Evolutionary conservation across 2,888 invertebrate genomes (phyloP).

Genomic region (Craniophora ligustri): DNA sequence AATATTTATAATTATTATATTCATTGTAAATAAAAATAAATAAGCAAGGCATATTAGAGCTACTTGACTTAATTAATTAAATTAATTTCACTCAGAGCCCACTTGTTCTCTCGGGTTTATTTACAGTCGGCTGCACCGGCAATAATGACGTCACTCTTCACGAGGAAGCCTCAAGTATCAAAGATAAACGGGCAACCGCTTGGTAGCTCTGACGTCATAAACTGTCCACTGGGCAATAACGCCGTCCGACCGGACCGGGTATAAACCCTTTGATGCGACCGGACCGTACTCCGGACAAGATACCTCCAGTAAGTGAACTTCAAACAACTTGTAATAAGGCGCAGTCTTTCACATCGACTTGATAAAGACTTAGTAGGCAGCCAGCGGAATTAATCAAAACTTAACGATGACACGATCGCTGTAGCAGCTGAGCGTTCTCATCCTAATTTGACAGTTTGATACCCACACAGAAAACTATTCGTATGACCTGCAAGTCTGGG

Average conservation of each 20-base stretch:
- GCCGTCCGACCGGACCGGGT: constrained; percentile 32
- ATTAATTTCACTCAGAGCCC: not conserved
- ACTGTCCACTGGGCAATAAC: constrained; percentile 41
- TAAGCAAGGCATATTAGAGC: not conserved
- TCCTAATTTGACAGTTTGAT: no score
- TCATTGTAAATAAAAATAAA: no score
- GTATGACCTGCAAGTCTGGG: no score
- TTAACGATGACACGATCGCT: not conserved
- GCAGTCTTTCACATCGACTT: not conserved
- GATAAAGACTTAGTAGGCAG: no score
- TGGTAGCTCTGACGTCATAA: constrained; percentile 41
- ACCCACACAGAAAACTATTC: no score
- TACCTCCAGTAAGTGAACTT: constrained; percentile 13
- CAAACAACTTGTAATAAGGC: not conserved
- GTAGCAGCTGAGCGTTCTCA: no score
- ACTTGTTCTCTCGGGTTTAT: not conserved
- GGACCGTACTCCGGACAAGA: not conserved
- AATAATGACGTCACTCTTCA: constrained; percentile 29
- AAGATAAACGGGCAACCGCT: constrained; percentile 35
- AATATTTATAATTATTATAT: no score
- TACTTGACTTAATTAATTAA: not conserved
- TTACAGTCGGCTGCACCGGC: constrained; percentile 13
- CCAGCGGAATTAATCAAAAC: no score
- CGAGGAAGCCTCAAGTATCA: constrained; percentile 22
- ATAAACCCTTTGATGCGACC: constrained; percentile 52